Conservation (phyloP, 2,797 vertebrate genomes). For the Anableps anableps region DNA sequence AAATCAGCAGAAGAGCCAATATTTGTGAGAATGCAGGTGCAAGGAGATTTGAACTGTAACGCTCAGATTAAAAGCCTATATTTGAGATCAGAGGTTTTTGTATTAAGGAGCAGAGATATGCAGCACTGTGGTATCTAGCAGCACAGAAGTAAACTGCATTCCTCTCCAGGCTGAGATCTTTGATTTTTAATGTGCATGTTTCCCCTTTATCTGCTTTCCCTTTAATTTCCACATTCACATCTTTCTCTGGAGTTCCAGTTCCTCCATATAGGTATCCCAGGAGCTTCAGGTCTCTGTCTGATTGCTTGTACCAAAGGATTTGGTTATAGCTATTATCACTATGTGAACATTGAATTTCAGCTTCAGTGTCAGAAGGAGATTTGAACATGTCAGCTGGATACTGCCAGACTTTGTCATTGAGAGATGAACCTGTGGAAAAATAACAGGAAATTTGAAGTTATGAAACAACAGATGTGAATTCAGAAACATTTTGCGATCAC, state of each 20-base stretch:
- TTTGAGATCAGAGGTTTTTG: slow-evolving; percentile 14
- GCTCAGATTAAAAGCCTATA: too few species aligned
- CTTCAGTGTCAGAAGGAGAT: neutral
- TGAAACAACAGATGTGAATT: neutral
- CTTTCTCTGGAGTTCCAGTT: neutral
- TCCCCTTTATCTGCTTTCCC: neutral
- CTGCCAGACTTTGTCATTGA: slow-evolving; percentile 13
- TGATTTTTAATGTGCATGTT: slow-evolving; percentile 7
- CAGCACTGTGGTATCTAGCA: slow-evolving; percentile 27
- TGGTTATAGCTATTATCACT: neutral
- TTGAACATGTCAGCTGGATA: neutral
- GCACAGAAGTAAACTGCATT: slow-evolving; percentile 24
- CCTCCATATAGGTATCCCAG: neutral
- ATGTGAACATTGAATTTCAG: neutral
- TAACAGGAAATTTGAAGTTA: neutral
- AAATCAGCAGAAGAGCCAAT: too few species aligned
- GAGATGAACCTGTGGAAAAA: neutral
- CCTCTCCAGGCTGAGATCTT: neutral
- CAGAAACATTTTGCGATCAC: neutral
- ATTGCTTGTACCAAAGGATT: slow-evolving; percentile 10
- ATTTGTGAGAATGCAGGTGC: slow-evolving; percentile 32
- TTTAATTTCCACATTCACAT: neutral
- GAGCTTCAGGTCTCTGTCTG: neutral
- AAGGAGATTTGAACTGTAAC: neutral
- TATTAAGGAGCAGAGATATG: neutral